Evolutionary conservation across 2,113 vertebrate species (phyloP).

Genomic region (Capreolus pygargus): DNA sequence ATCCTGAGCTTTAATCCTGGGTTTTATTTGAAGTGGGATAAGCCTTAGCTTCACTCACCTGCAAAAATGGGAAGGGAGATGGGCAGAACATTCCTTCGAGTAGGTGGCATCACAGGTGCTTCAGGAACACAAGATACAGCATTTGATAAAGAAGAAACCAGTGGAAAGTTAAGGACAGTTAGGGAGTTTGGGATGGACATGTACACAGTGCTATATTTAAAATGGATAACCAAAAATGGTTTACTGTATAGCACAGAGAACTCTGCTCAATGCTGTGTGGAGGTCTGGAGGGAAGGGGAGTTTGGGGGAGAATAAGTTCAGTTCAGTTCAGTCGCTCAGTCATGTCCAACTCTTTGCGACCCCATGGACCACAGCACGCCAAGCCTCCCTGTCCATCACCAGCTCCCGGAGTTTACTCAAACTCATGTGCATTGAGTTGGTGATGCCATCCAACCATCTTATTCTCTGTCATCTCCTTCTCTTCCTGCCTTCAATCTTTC

Average conservation of each 20-base stretch:
- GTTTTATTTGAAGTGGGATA: neutral
- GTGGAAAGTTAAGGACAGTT: neutral
- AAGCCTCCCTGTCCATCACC: neutral
- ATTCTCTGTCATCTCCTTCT: neutral
- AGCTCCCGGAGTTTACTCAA: neutral
- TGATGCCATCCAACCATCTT: neutral
- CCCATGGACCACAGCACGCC: fast-evolving
- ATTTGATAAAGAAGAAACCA: neutral
- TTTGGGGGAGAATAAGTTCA: neutral
- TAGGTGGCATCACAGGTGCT: neutral
- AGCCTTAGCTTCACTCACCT: neutral
- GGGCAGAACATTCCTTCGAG: neutral
- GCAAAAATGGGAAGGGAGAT: neutral
- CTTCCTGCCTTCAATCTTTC: neutral
- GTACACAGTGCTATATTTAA: neutral
- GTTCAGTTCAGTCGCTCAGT: neutral
- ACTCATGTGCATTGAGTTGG: fast-evolving
- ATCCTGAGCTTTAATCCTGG: neutral
- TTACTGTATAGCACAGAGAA: neutral
- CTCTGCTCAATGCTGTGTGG: neutral
- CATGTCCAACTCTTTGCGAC: fast-evolving
- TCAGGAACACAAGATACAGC: neutral
- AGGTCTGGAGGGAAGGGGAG: neutral
- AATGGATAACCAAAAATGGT: neutral
- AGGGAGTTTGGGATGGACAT: neutral